Evolutionary conservation across 2,113 vertebrate species (phyloP), one percentile per base, ranked within the genome.

Genomic region (Bubo bubo): DNA sequence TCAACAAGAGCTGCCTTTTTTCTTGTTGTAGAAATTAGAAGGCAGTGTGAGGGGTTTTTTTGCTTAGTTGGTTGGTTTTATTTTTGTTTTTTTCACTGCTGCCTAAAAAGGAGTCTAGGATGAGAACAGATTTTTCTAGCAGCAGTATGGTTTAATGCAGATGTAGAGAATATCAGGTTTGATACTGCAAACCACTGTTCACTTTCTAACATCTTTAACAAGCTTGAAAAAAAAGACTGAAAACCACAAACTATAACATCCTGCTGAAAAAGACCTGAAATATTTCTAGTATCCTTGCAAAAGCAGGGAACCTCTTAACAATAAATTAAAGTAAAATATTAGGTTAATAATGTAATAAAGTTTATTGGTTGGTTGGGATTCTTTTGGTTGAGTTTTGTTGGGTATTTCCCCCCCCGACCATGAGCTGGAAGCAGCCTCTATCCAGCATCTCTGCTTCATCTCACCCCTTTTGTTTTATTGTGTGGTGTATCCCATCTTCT

Each of bases 371-470:
- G 24, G 5, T 18, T 59, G 17, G 41, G 45, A 14, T 26, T 47
- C 63, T 34, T 34, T 16, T 10, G 4, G 4, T 21, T 49, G 39
- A 45, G 12, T 55, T 91, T 81, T 76, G 3, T 15, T 35, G 50
- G 8, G 8, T 59, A 3, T 77, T 79, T 79, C 9, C 4, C 1
- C 1, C 8, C 12, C 2, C 2, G 12, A 17, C 23, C 1, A 0
- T 26, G 75, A 86, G 26, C 30, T 64, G 26, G 43, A 87, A 58
- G 35, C 12, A 56, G 27, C 30, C 32, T 86, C 55, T 37, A 2
- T 45, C 27, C 39, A 32, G 20, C 9, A 39, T 45, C 26, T 79
- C 30, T 34, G 12, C n/a, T 66, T 47, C 12, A 10, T 23, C 34
- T 91, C 35, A 27, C 1, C 32, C 4, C 12, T 60, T 67, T 67